A percentile compares a stretch with the other conserved stretches of the same genome.
These are phyloP conservation scores for Sciurus carolinensis DNA, from an alignment of 2,797 vertebrate species.

Conservation along the genomic window DNA sequence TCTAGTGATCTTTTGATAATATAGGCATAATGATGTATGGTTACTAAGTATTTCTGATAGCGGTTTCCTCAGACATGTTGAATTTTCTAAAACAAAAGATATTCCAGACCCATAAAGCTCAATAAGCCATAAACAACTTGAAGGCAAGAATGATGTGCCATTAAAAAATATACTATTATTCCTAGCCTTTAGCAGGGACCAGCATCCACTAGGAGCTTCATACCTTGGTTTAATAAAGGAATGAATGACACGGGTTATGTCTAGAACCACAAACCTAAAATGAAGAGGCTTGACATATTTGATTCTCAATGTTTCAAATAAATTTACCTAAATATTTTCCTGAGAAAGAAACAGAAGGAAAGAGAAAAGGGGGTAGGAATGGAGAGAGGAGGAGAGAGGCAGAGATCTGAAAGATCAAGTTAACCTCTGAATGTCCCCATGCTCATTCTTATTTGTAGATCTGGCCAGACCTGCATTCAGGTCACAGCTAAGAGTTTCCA, in stretches of 20 bases:
- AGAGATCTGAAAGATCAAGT: background rate
- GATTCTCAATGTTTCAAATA: background rate
- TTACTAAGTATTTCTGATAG: background rate
- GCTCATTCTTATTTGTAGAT: background rate
- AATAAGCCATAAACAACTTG: background rate
- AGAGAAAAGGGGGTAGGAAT: background rate
- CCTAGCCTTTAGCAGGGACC: background rate
- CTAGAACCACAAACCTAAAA: conserved; percentile 23
- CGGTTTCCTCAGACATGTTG: background rate
- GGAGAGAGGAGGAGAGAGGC: too few relatives aligned
- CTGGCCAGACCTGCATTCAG: background rate
- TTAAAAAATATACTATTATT: too few relatives aligned
- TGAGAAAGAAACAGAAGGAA: background rate
- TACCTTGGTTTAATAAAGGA: background rate
- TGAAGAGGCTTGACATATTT: background rate
- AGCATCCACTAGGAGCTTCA: background rate
- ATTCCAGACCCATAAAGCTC: background rate
- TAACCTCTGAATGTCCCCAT: background rate
- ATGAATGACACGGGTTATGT: background rate
- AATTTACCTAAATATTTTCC: background rate
- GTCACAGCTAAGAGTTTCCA: background rate
- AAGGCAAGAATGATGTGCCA: background rate
- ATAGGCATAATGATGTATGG: background rate
- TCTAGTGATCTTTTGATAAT: background rate
- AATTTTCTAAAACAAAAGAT: background rate